Percentiles rank a stretch among this genome's conserved stretches.
phyloP scores from a whole-genome alignment of 1,140 invertebrate genomes.

The Bradynema listronoti region DNA sequence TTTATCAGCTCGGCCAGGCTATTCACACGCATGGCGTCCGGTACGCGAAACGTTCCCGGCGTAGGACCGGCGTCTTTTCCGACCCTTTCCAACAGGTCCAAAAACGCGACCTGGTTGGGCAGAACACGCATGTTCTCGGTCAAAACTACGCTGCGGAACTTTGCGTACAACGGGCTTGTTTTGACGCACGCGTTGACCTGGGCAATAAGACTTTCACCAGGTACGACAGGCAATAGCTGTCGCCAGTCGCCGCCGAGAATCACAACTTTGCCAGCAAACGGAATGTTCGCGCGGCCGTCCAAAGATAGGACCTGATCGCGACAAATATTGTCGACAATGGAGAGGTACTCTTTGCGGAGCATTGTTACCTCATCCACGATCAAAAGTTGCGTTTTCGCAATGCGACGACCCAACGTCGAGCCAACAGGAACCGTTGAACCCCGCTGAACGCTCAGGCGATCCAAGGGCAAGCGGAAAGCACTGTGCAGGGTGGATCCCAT shows the following conservation, averaged over 20 bases:
- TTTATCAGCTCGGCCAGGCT: no score
- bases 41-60: no score
- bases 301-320: neutral
- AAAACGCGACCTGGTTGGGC: no score
- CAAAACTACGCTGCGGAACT: slow-evolving; percentile 30
- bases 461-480: no score
- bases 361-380: slow-evolving; percentile 24
- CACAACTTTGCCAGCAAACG: slow-evolving; percentile 47
- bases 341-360: slow-evolving; percentile 1
- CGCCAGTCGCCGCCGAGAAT: slow-evolving; percentile 51
- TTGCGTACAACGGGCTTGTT: slow-evolving; percentile 35
- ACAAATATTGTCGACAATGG: slow-evolving; percentile 14
- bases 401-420: slow-evolving; percentile 7
- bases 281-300: neutral
- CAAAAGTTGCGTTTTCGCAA: slow-evolving; percentile 7
- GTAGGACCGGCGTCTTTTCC: no score
- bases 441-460: no score
- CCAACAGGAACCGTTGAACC: slow-evolving; percentile 13
- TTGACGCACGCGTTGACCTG: slow-evolving; percentile 43
- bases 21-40: no score
- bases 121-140: slow-evolving; percentile 39
- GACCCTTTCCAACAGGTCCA: no score
- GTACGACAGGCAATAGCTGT: slow-evolving; percentile 41
- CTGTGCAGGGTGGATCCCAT: no score
- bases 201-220: no score